Base-by-base conservation (phyloP, 2,113 vertebrate genomes). In the Mustela lutreola region DNA sequence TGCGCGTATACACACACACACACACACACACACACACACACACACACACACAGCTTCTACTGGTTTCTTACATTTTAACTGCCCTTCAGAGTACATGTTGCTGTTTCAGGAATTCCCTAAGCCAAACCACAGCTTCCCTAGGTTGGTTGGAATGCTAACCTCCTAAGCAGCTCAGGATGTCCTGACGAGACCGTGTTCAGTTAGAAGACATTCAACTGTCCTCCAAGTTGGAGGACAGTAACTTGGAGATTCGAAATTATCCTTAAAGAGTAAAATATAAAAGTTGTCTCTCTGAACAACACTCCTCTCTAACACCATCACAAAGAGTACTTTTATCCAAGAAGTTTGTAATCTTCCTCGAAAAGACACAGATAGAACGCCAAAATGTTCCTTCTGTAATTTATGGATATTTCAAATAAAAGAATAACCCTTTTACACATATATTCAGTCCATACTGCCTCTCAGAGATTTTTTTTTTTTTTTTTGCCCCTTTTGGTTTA, bases 91-190 rank as follows among this genome's bases (percentile, higher is more conserved):
- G 67, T 84, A 53, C 39, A 56, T 22, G 73, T 45, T 65, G 9
- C 48, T 81, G 36, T 85, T 96, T 85, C 75, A 95, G 86, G 53
- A 89, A 73, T 96, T 92, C 58, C 73, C 58, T 78, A 95, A 97
- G 80, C 83, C 79, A 94, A 92, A 89, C 53, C 50, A 53, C 50
- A 53, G 15, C 50, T 53, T 53, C 50, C 15, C 50, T 53, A 16
- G 50, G 76, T 90, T 89, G 92, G 62, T 89, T 85, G 58, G 63
- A 82, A 79, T 45, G 62, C n/a, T 95, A 87, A 78, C 94, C 70
- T 95, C 48, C 87, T 73, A 93, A 97, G 92, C 76, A 95, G 92
- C 75, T 91, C 87, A 89, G 36, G n/a, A 96, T 0, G 0, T 75
- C 33, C 96, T 89, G 62, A 53, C 4, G n/a, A 96, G 91, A 91